Evolutionary conservation across 2,888 invertebrate genomes (phyloP), one percentile per base, ranked within the genome.

Genomic region (Leptarthrus brevirostris): DNA sequence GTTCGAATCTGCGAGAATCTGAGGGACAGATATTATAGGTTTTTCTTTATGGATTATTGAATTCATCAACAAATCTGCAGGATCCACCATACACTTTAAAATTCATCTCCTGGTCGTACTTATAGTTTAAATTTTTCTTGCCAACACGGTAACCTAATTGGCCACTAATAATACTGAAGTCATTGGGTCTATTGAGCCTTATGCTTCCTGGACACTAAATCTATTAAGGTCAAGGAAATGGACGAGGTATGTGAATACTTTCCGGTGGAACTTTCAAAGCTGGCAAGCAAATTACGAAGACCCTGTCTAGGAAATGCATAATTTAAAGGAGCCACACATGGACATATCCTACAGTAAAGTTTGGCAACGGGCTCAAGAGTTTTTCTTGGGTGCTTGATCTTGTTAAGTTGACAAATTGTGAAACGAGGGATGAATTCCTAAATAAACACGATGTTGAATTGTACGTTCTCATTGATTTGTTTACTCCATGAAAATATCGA

Each of bases 391-490:
- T 36, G 14, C 72, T 61, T 72, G 72, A 72, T 72, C 58, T 72
- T 72, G 72, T 72, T 72, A 72, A 72, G 58, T 49, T 72, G 72
- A 72, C 72, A 72, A 72, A 72, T 72, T 72, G 72, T 72, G 49
- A 72, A 72, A 72, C 72, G 72, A 72, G 72, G 72, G 72, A 72
- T 72, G 72, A 58, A 72, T 72, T 61, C 61, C 72, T 58, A 72
- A 72, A 47, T 49, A 72, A 72, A 72, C 44, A 72, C 24, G 72
- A 26, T 47, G 30, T 40, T 16, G 24, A 44, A 72, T 20, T 56
- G 40, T 66, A 18, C 36, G 58, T 12, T 56, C 18, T 52, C 52
- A 72, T 72, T 72, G 72, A 72, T 72, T 72, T 72, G 72, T 72
- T 72, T 72, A 54, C 72, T 54, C 14, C 44, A 56, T 36, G 53